phyloP scores from a whole-genome alignment of 2,888 invertebrate species.

The Stegophylla sp. region DNA sequence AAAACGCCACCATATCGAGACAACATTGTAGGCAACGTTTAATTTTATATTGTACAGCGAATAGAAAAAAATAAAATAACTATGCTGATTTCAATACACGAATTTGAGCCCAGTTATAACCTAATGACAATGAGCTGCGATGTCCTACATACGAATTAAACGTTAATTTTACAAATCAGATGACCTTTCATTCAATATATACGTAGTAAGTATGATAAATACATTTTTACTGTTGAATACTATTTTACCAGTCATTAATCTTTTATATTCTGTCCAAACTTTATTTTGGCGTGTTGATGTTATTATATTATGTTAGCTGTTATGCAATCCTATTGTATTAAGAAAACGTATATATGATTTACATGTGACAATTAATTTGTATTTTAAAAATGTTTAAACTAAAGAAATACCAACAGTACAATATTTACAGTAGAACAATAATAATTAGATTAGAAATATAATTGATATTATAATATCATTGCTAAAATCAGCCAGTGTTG shows the following conservation, averaged over 20 bases:
- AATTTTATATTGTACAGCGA: not conserved
- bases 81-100: not conserved
- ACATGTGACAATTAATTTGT: no score
- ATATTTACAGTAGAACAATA: no score
- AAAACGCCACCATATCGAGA: not conserved
- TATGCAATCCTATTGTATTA: not conserved
- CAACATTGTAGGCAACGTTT: not conserved
- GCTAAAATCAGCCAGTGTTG: no score
- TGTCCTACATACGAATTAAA: not conserved
- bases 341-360: no score
- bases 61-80: not conserved
- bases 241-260: not conserved
- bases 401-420: no score
- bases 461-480: no score
- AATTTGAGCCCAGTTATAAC: not conserved
- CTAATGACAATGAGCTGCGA: not conserved
- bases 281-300: not conserved
- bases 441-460: no score
- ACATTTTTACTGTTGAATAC: not conserved
- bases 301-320: not conserved
- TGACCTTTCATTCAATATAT: not conserved
- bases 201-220: not conserved
- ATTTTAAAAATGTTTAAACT: no score
- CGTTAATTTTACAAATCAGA: constrained; percentile 2
- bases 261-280: not conserved